Base-by-base conservation (phyloP, 2,797 vertebrate genomes). In the Myotis planiceps region DNA sequence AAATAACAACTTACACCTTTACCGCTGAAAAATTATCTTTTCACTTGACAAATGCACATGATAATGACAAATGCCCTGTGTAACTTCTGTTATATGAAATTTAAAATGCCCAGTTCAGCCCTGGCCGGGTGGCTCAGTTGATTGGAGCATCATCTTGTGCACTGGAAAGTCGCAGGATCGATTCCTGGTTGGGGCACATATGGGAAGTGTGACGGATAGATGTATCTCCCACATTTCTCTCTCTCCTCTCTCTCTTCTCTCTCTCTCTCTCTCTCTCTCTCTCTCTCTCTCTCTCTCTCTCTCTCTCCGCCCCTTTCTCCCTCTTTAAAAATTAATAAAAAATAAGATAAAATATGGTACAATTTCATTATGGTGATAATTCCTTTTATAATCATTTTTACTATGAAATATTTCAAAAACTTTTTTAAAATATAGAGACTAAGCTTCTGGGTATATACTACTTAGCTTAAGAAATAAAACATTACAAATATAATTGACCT, bases 381-480 rank as follows among this genome's bases (percentile, higher is more conserved):
- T 86, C 65, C 66, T 68, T 81, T 87, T 80, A 51, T 23, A 88
- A n/a, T 75, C 9, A 82, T 86, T 92, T 88, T 91, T 88, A 83
- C n/a, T 78, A 53, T 76, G 15, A 89, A 91, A n/a, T 49, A 65
- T 72, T 71, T 89, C 29, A 88, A 63, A 51, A 37, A 55, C 10
- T 15, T 53, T 32, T 88, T 19, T 51, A 12, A 79, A 94, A 79
- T 87, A 42, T 34, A 66, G 34, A 87, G 14, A 76, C 83, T 51
- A 81, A 78, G 63, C 16, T 32, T 55, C 37, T 75, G 47, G 29
- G 39, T 63, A 66, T 89, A 86, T 1, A n/a, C 15, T 66, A 76
- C 18, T 79, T 13, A n/a, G 15, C 39, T 85, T 80, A 86, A 81
- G 55, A 90, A 95, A 94, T 85, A 86, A 95, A 88, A 68, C 39